These are phyloP conservation scores for Rafetus swinhoei DNA, from an alignment of 2,113 vertebrate species.

Conservation along the genomic window DNA sequence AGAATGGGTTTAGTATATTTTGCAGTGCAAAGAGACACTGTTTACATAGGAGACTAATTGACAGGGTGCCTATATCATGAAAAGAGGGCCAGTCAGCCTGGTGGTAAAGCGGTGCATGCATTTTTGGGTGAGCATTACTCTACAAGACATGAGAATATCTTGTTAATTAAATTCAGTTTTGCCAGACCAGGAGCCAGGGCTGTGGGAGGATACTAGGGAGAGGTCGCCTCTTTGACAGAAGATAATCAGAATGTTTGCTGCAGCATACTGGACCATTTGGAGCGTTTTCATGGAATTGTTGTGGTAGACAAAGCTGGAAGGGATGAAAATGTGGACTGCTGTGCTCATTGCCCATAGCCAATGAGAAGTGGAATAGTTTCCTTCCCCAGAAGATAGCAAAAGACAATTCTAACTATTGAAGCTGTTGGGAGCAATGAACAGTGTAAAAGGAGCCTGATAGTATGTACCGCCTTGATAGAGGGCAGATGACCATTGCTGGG, in stretches of 20 bases:
- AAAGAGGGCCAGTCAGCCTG: no score
- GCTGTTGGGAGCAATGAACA: neutral
- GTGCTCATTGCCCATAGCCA: neutral
- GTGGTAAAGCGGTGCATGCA: no score
- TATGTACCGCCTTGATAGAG: neutral
- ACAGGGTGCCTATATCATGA: no score
- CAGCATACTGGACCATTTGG: neutral
- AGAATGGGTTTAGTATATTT: no score
- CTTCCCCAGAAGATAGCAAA: neutral
- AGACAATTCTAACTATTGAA: neutral
- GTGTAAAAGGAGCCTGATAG: fast-evolving
- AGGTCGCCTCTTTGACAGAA: neutral
- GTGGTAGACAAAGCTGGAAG: neutral
- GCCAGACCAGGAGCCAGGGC: neutral
- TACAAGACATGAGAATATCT: no score
- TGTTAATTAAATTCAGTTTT: neutral
- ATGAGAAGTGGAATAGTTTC: neutral
- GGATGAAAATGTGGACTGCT: neutral
- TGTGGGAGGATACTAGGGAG: neutral
- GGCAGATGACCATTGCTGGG: fast-evolving
- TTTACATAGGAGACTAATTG: no score
- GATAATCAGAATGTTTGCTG: neutral
- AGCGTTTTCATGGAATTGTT: neutral
- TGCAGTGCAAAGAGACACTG: no score
- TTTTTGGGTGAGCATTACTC: no score